Base-by-base conservation (phyloP, 2,113 vertebrate species). In the Sebastes schlegelii region DNA sequence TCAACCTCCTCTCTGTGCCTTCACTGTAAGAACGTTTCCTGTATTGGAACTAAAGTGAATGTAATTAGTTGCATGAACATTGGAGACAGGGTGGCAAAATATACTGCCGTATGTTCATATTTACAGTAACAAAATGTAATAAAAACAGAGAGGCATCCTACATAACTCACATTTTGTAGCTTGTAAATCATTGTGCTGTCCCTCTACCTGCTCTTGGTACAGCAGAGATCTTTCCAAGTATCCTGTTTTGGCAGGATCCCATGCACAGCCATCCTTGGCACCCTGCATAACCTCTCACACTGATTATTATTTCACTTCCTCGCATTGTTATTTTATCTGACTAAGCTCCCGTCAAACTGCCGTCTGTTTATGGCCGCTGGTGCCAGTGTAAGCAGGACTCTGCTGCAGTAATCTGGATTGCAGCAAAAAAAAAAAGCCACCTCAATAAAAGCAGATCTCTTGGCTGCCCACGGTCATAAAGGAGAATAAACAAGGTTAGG, bases 381-480 rank as follows among this genome's bases (percentile, higher is more conserved):
- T 92, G 91, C 91, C 92, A 91, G 76, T 86, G 85, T 87, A 86
- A 91, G 80, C 88, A 89, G 86, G 80, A 90, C 79, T 80, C 72
- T 51, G 86, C 78, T 55, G 75, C 86, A 83, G 86, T 92, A 90
- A 89, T 92, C 87, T 85, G 86, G 89, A 89, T 91, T 85, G 84
- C 26, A 43, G 70, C 43, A 82, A 82, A 80, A 84, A 82, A 86
- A 77, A 34, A 34, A 34, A 34, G 34, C 3, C 77, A 89, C 88
- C 89, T 92, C 91, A 93, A 93, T 93, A 92, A 93, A 93, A 91
- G 74, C 86, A 91, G 82, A 87, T 89, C 90, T 92, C 77, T 82
- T 93, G 86, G 74, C 88, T 86, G 89, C 81, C 88, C 74, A 64
- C 48, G 1, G 88, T 86, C 87, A 90, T 93, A 91, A 90, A 92